These are phyloP conservation scores for Gobio occitaniae DNA, from an alignment of 2,797 vertebrate genomes.

Conservation along the genomic window DNA sequence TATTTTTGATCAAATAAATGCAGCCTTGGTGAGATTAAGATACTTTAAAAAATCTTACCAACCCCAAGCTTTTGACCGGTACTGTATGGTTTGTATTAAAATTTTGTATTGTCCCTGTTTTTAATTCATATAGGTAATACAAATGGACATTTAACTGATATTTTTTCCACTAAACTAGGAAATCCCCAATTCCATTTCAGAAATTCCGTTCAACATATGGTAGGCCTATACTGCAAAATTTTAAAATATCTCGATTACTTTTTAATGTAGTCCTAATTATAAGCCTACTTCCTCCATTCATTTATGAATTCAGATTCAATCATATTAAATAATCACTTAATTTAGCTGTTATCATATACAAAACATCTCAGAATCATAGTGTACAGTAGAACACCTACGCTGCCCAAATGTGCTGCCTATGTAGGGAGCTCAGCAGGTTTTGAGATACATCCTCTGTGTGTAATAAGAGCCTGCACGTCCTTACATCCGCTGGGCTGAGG, in stretches of 20 bases:
- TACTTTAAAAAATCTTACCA: no score
- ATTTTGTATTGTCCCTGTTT: no score
- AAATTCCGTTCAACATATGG: neutral
- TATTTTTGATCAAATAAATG: no score
- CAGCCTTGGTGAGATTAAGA: no score
- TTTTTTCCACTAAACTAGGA: neutral
- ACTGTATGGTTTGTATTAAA: no score
- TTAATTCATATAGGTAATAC: no score
- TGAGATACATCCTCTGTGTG: slow-evolving; percentile 12
- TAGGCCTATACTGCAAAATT: no score
- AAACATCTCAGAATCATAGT: neutral
- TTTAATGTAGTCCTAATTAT: neutral
- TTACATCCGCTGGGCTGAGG: slow-evolving; percentile 63
- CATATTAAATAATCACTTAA: neutral
- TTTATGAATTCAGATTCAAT: neutral
- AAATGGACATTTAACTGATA: no score
- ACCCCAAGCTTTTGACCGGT: no score
- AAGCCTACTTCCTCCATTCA: neutral
- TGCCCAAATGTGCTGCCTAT: neutral
- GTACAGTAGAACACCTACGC: neutral
- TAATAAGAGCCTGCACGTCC: slow-evolving; percentile 68
- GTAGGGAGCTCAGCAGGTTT: neutral
- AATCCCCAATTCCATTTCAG: neutral
- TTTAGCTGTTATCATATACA: neutral
- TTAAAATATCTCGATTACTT: no score